phyloP scores from a whole-genome alignment of 2,888 invertebrate species.

The Keiferia lycopersicella region DNA sequence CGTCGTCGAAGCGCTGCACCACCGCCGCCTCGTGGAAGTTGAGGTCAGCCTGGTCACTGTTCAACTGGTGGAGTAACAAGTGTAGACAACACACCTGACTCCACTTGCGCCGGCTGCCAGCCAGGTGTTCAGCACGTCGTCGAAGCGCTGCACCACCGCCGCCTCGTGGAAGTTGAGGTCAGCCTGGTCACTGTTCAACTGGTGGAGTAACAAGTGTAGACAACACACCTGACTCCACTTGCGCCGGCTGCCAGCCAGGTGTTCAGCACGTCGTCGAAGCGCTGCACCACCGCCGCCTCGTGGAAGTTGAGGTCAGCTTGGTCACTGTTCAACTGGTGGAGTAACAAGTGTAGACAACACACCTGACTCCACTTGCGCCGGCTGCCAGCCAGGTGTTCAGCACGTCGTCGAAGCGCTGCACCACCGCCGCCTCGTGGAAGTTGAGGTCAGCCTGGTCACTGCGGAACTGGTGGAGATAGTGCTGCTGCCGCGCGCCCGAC shows the following conservation, averaged over 20 bases:
- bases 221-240: background rate
- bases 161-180: slow-evolving; percentile 91
- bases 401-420: slow-evolving; percentile 84
- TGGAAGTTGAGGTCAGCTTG: slow-evolving; percentile 92
- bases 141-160: slow-evolving; percentile 83
- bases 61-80: slow-evolving; percentile 90
- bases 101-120: slow-evolving; percentile 90
- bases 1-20: slow-evolving; percentile 83
- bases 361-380: slow-evolving; percentile 91
- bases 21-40: slow-evolving; percentile 88
- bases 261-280: slow-evolving; percentile 84
- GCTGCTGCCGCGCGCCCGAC: slow-evolving; percentile 83
- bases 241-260: slow-evolving; percentile 80
- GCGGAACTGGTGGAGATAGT: slow-evolving; percentile 89
- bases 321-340: slow-evolving; percentile 84
- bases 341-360: too few relatives aligned
- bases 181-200: slow-evolving; percentile 85
- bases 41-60: slow-evolving; percentile 86
- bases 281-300: slow-evolving; percentile 83
- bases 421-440: slow-evolving; percentile 85
- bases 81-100: background rate
- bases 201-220: slow-evolving; percentile 78
- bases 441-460: slow-evolving; percentile 89
- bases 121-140: slow-evolving; percentile 86
- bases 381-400: slow-evolving; percentile 86